Conservation (phyloP, 1,140 invertebrate species). For the Panonychus citri region DNA sequence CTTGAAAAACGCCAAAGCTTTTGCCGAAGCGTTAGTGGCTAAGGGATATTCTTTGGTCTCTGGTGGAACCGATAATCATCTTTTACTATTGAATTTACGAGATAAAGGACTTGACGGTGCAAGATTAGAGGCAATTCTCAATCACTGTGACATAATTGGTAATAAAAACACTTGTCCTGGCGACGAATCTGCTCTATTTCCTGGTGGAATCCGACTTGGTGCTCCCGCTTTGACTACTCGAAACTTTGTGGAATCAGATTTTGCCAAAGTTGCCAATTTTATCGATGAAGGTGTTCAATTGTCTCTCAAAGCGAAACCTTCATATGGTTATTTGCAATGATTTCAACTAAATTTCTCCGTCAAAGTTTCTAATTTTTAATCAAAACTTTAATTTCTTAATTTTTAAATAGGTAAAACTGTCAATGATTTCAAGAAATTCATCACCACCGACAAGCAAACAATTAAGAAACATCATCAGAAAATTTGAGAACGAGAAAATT, state of each 20-base stretch:
- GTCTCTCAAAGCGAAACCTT: background rate
- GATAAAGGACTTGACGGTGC: constrained; percentile 51
- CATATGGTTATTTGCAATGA: background rate
- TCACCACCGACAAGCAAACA: constrained; percentile 36
- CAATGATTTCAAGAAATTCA: constrained; percentile 51
- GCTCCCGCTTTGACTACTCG: constrained; percentile 86
- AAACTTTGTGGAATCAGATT: constrained; percentile 60
- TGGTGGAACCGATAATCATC: constrained; percentile 35
- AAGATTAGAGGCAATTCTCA: constrained; percentile 61
- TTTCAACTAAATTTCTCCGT: background rate
- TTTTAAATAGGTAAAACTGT: constrained; percentile 29
- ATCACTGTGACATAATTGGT: constrained; percentile 74
- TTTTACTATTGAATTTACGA: constrained; percentile 46
- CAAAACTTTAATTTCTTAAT: background rate
- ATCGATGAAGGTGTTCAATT: constrained; percentile 42
- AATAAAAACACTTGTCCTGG: constrained; percentile 96
- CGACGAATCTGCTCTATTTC: constrained; percentile 83
- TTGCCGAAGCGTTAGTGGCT: constrained; percentile 26
- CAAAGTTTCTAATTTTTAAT: background rate
- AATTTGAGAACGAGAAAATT: constrained; percentile 34
- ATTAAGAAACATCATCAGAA: constrained; percentile 33
- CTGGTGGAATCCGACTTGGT: constrained; percentile 72
- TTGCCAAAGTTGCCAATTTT: constrained; percentile 59
- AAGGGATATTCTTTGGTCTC: constrained; percentile 17
- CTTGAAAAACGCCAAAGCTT: constrained; percentile 26